A percentile compares a stretch with the other conserved stretches of the same genome.
phyloP scores from a whole-genome alignment of 2,888 invertebrate genomes.

The Trissolcus brochymenae region DNA sequence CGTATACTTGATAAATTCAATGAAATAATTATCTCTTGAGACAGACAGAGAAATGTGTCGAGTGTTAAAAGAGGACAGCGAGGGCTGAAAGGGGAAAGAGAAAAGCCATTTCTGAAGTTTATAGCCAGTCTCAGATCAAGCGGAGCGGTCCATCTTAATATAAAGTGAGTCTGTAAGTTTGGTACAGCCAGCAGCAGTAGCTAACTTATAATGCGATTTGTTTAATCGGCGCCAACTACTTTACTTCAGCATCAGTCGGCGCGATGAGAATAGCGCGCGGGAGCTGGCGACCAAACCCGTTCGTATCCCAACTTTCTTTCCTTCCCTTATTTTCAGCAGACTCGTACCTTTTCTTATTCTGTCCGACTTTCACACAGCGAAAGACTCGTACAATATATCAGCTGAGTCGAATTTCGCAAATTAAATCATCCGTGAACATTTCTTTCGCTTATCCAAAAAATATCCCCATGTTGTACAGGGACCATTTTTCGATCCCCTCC shows the following conservation, averaged over 20 bases:
- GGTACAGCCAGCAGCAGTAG: slow-evolving; percentile 69
- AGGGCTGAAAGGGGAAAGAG: slow-evolving; percentile 23
- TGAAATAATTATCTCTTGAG: slow-evolving; percentile 73
- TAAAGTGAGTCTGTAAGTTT: slow-evolving; percentile 74
- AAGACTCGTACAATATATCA: slow-evolving; percentile 52
- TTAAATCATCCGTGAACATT: slow-evolving; percentile 38
- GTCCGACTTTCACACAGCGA: slow-evolving; percentile 48
- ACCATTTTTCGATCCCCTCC: too few relatives aligned
- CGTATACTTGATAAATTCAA: slow-evolving; percentile 72
- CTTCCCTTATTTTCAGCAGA: slow-evolving; percentile 55
- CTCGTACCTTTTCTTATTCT: slow-evolving; percentile 46
- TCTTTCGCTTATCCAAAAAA: not conserved
- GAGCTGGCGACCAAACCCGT: slow-evolving; percentile 45
- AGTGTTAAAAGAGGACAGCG: slow-evolving; percentile 6
- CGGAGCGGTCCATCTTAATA: slow-evolving; percentile 74
- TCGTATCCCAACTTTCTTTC: slow-evolving; percentile 59
- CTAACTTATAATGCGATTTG: slow-evolving; percentile 76
- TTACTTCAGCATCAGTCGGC: slow-evolving; percentile 65
- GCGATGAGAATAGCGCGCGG: slow-evolving; percentile 50
- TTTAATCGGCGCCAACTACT: slow-evolving; percentile 76
- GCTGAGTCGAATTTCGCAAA: slow-evolving; percentile 49
- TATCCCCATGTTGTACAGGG: not conserved
- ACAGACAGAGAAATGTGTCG: slow-evolving; percentile 4
- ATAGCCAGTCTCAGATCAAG: slow-evolving; percentile 71
- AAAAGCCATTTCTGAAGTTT: slow-evolving; percentile 74